phyloP scores from a whole-genome alignment of 2,888 invertebrate genomes.

The Brenthis hecate region DNA sequence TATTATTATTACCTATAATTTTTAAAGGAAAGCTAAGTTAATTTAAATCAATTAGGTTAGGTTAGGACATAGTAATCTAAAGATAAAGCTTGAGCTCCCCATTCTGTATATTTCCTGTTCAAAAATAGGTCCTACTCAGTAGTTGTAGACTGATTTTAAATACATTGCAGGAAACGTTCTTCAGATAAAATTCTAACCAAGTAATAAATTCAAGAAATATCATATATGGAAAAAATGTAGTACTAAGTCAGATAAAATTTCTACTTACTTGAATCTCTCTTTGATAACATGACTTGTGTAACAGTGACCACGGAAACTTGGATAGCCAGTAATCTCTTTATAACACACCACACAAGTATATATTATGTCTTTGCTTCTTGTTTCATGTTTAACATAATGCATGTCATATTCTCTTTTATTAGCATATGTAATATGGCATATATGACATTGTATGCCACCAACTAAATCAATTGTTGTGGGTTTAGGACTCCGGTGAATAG shows the following conservation, averaged over 20 bases:
- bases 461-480: conserved; percentile 68
- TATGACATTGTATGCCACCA: conserved; percentile 82
- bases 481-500: conserved; percentile 48
- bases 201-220: background rate
- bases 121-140: too few species aligned
- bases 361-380: conserved; percentile 53
- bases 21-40: too few species aligned
- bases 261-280: conserved; percentile 78
- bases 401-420: conserved; percentile 79
- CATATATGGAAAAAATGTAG: background rate
- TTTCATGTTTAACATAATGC: conserved; percentile 75
- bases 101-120: too few species aligned
- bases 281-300: conserved; percentile 80
- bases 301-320: conserved; percentile 83
- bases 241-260: conserved; percentile 1
- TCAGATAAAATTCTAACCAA: too few species aligned
- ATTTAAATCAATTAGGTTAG: too few species aligned
- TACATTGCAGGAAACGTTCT: too few species aligned
- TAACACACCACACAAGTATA: conserved; percentile 83
- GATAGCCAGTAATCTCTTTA: conserved; percentile 78
- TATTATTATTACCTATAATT: too few species aligned
- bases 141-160: too few species aligned
- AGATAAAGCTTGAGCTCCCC: too few species aligned
- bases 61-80: too few species aligned
- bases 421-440: conserved; percentile 76